Evolutionary conservation across 2,888 invertebrate genomes (phyloP).

Genomic region (Hypselothyrea guttata): DNA sequence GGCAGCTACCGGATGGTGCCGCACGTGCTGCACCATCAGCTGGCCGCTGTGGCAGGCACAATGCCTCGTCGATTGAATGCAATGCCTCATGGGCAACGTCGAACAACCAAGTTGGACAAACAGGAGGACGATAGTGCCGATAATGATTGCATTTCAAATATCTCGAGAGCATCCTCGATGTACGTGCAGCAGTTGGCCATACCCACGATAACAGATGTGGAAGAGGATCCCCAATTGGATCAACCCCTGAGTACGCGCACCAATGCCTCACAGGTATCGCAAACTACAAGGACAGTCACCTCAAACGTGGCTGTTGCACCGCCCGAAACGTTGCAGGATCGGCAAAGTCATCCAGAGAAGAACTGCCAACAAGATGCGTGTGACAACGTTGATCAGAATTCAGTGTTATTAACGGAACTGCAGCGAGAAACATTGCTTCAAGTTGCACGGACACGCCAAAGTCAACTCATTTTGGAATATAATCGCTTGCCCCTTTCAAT

Average conservation of each 20-base stretch:
- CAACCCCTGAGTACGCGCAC: slow-evolving; percentile 41
- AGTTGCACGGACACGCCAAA: slow-evolving; percentile 31
- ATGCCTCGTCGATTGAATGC: background rate
- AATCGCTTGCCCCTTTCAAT: slow-evolving; percentile 57
- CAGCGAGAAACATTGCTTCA: slow-evolving; percentile 35
- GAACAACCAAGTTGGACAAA: background rate
- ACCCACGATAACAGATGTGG: slow-evolving; percentile 57
- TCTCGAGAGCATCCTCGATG: background rate
- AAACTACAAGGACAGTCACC: background rate
- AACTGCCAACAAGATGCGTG: too few species aligned
- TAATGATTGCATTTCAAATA: background rate
- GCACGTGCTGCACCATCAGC: slow-evolving; percentile 33
- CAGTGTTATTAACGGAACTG: slow-evolving; percentile 31
- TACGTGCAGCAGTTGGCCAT: slow-evolving; percentile 44
- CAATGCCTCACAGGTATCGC: slow-evolving; percentile 6
- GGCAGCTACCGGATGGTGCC: slow-evolving; percentile 32
- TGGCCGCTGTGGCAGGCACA: slow-evolving; percentile 8
- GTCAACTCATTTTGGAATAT: slow-evolving; percentile 47
- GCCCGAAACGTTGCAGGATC: too few species aligned
- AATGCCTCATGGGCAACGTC: background rate
- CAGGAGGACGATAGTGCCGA: background rate
- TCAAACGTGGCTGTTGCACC: too few species aligned
- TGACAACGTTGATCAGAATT: background rate
- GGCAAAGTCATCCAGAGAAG: background rate
- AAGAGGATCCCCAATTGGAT: slow-evolving; percentile 41